Evolutionary conservation across 2,888 invertebrate species (phyloP), one percentile per base, ranked within the genome.

Genomic region (Asteroscopus sphinx): DNA sequence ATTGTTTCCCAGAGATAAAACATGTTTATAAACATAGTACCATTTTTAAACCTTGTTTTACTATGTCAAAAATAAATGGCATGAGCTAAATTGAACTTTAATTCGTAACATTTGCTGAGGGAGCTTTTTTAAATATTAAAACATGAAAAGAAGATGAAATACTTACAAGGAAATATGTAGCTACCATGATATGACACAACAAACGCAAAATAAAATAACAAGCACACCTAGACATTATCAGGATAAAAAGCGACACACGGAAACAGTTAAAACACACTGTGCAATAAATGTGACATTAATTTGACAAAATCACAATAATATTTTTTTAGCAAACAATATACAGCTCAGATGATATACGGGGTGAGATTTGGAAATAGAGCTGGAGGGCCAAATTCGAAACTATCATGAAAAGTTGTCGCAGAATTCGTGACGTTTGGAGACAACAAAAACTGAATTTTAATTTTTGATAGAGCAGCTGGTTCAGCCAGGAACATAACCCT

Each of bases 191-290:
- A 76, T 73, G 78, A 68, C 81, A 78, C 67, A 59, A 63, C 35
- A 66, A 64, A 61, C 59, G 82, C 81, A 85, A 87, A 85, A 79
- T 80, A 86, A 83, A 77, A 73, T 67, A 69, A 62, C 54, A 76
- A 87, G 79, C 80, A 77, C 63, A 76, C 71, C 72, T 79, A 80
- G 51, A 73, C 8, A 72, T n/a, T n/a, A 74, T 70, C 73, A 78
- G 76, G 73, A 68, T 72, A 78, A 74, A 73, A 90, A 91, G 91
- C 91, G 74, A 71, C 89, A 91, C 90, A 88, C 91, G 76, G 80
- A 78, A 82, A 81, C 62, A 77, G 81, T 85, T 85, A 85, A 81
- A 81, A 70, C 79, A 85, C 82, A 81, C 80, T 51, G 47, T 59
- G 72, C 73, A 63, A 62, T 52, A 65, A 65, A 56, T 55, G 57